Percentiles rank a stretch among this genome's conserved stretches.
phyloP scores from a whole-genome alignment of 2,113 vertebrate species.

The Eulemur macaco region DNA sequence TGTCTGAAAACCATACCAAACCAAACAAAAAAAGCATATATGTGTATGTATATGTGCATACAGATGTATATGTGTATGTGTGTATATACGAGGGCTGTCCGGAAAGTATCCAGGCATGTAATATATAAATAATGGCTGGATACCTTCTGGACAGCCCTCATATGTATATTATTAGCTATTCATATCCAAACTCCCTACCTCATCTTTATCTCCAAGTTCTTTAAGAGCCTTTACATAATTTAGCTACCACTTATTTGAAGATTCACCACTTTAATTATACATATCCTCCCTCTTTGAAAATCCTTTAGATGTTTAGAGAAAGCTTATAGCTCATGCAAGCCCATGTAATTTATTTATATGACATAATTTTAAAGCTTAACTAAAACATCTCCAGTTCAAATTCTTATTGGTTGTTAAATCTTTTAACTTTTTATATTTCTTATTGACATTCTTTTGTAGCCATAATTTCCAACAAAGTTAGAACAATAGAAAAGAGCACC shows the following conservation, averaged over 20 bases:
- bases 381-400: constrained; percentile 13
- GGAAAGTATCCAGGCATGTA: too few species aligned
- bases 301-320: constrained; percentile 55
- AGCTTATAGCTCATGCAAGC: background rate
- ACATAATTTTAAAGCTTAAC: constrained; percentile 35
- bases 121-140: too few species aligned
- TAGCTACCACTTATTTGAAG: constrained; percentile 61
- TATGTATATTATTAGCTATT: background rate
- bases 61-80: background rate
- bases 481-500: background rate
- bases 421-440: background rate
- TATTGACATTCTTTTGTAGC: background rate
- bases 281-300: constrained; percentile 63
- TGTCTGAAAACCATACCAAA: constrained; percentile 16
- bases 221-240: constrained; percentile 63
- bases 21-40: background rate
- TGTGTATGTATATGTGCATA: background rate
- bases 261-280: constrained; percentile 36
- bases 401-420: constrained; percentile 8
- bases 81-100: too few species aligned
- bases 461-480: constrained; percentile 23
- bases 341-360: constrained; percentile 53
- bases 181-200: background rate
- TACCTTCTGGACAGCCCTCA: too few species aligned
- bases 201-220: constrained; percentile 53